These are phyloP conservation scores for Temnothorax curvispinosus DNA, from an alignment of 1,140 invertebrate species.

Conservation along the genomic window DNA sequence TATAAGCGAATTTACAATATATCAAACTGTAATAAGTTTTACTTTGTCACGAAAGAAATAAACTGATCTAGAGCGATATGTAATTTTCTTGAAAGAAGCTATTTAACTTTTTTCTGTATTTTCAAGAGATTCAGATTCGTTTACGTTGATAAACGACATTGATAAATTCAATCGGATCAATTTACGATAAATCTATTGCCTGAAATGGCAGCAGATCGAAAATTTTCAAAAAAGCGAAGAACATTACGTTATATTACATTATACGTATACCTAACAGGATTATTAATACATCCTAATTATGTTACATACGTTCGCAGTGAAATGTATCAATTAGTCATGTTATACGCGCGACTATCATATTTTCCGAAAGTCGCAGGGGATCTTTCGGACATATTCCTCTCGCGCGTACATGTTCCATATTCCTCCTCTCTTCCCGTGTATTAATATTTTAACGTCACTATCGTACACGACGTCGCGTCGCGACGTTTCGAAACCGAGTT, in stretches of 20 bases:
- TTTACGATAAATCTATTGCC: background rate
- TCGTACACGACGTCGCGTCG: slow-evolving; percentile 23
- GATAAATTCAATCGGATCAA: background rate
- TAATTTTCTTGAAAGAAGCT: background rate
- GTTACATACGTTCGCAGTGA: background rate
- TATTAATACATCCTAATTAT: slow-evolving; percentile 15
- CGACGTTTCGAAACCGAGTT: slow-evolving; percentile 46
- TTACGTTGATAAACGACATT: background rate
- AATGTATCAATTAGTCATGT: slow-evolving; percentile 30
- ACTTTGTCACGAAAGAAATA: background rate
- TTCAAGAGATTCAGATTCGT: background rate
- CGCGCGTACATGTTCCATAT: background rate
- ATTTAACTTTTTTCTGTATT: background rate
- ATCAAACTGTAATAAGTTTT: background rate
- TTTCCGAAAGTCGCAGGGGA: background rate
- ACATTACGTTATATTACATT: background rate
- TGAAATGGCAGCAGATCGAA: background rate
- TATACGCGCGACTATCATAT: background rate
- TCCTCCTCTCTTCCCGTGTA: background rate
- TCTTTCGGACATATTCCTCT: background rate
- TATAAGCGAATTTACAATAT: background rate
- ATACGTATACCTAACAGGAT: background rate
- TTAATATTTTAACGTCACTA: slow-evolving; percentile 51
- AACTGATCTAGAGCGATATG: background rate
- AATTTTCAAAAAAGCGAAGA: background rate